Conservation (phyloP, 2,797 vertebrate genomes). For the Brachyrhaphis roseni region DNA sequence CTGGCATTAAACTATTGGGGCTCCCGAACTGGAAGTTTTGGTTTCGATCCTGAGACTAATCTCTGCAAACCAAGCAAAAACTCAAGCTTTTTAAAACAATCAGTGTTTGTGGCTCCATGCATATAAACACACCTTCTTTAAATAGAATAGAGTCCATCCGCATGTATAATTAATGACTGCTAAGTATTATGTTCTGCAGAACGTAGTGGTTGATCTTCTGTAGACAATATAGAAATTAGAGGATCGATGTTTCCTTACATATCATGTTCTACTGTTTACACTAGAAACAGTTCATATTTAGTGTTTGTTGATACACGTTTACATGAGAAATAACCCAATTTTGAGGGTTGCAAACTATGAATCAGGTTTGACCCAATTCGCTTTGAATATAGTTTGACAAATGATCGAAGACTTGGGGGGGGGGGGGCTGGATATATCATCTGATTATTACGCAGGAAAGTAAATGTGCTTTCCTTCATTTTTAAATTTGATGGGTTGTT, state of each 20-base stretch:
- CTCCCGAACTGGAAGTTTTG: not conserved
- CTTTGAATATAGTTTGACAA: not conserved
- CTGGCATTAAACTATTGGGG: not conserved
- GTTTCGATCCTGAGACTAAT: conserved; percentile 5
- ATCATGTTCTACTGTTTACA: not conserved
- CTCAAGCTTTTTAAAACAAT: conserved; percentile 43
- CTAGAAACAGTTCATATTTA: not conserved
- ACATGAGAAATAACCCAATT: not conserved
- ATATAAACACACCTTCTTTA: conserved; percentile 42
- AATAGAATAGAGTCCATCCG: conserved; percentile 63
- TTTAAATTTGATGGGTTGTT: not conserved
- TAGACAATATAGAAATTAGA: conserved; percentile 19
- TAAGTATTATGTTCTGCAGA: conserved; percentile 70
- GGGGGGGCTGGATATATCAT: not conserved
- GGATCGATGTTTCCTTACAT: not conserved
- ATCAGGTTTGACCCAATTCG: not conserved
- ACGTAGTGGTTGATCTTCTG: conserved; percentile 42
- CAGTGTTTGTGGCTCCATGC: conserved; percentile 18
- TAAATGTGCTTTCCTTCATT: not conserved
- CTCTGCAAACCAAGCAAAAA: conserved; percentile 16
- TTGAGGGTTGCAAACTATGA: not conserved
- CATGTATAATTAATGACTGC: conserved; percentile 70
- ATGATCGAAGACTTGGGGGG: not conserved
- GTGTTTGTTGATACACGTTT: not conserved
- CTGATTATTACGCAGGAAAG: not conserved